phyloP scores from a whole-genome alignment of 1,140 invertebrate genomes.

The Drosophila grimshawi region DNA sequence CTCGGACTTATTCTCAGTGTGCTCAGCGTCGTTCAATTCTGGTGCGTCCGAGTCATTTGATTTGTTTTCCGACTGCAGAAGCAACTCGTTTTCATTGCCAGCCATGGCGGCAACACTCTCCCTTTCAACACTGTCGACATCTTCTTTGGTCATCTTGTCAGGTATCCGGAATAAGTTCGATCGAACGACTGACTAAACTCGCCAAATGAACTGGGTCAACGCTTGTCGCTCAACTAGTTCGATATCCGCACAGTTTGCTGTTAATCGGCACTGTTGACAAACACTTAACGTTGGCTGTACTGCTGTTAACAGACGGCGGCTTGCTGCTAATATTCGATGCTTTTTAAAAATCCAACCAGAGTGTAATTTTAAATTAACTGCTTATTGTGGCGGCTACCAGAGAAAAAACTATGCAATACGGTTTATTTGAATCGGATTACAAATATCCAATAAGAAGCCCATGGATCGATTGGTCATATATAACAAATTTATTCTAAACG shows the following conservation, averaged over 20 bases:
- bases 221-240: constrained; percentile 1
- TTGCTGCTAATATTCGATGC: no score
- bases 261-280: neutral
- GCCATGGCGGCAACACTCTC: constrained; percentile 17
- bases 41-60: neutral
- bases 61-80: constrained; percentile 19
- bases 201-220: constrained; percentile 5
- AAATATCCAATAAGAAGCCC: no score
- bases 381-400: no score
- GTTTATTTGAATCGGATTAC: neutral
- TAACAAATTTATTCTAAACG: constrained; percentile 61
- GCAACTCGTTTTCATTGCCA: constrained; percentile 19
- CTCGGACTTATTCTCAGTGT: constrained; percentile 18
- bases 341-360: no score
- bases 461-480: neutral
- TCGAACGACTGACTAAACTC: constrained; percentile 3
- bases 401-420: neutral
- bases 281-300: neutral
- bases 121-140: constrained; percentile 34
- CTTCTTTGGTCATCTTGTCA: constrained; percentile 46
- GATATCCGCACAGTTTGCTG: neutral
- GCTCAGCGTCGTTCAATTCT: constrained; percentile 5
- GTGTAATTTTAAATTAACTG: neutral
- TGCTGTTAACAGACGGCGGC: neutral
- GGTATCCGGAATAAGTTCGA: constrained; percentile 21